These are phyloP conservation scores for Schizothorax lantsangensis DNA, from an alignment of 2,797 vertebrate species.

Conservation along the genomic window DNA sequence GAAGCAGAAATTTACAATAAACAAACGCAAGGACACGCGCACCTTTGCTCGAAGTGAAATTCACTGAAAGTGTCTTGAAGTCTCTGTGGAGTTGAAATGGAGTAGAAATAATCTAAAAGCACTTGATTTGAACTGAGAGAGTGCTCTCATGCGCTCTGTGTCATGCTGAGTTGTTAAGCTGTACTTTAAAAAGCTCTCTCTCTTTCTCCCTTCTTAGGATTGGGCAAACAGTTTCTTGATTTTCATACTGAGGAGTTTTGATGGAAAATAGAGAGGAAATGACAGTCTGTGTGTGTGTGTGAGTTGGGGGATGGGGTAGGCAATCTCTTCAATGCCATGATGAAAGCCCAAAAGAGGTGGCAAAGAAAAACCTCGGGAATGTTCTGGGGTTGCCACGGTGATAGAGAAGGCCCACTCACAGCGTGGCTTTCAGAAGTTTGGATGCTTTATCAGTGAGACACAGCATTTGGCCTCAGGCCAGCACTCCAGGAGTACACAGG, in stretches of 20 bases:
- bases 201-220: slow-evolving; percentile 80
- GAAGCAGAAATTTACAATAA: slow-evolving; percentile 68
- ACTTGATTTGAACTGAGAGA: slow-evolving; percentile 88
- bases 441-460: slow-evolving; percentile 95
- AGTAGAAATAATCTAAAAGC: slow-evolving; percentile 87
- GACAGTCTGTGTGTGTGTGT: slow-evolving; percentile 42
- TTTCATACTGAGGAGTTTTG: slow-evolving; percentile 63
- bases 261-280: slow-evolving; percentile 57
- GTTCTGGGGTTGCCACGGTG: slow-evolving; percentile 92
- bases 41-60: slow-evolving; percentile 83
- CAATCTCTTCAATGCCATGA: slow-evolving; percentile 94
- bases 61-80: slow-evolving; percentile 74
- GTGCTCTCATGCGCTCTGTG: slow-evolving; percentile 85
- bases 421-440: slow-evolving; percentile 93
- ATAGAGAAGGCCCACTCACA: slow-evolving; percentile 85
- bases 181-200: slow-evolving; percentile 86
- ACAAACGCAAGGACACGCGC: slow-evolving; percentile 74
- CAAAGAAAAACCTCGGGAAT: slow-evolving; percentile 93
- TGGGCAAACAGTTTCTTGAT: slow-evolving; percentile 86
- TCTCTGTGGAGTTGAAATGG: slow-evolving; percentile 82
- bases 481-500: slow-evolving; percentile 71
- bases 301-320: slow-evolving; percentile 58
- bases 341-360: slow-evolving; percentile 94
- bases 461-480: slow-evolving; percentile 95
- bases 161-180: slow-evolving; percentile 92